Base-by-base conservation (phyloP, 2,888 invertebrate genomes). In the Dryococelus australis region DNA sequence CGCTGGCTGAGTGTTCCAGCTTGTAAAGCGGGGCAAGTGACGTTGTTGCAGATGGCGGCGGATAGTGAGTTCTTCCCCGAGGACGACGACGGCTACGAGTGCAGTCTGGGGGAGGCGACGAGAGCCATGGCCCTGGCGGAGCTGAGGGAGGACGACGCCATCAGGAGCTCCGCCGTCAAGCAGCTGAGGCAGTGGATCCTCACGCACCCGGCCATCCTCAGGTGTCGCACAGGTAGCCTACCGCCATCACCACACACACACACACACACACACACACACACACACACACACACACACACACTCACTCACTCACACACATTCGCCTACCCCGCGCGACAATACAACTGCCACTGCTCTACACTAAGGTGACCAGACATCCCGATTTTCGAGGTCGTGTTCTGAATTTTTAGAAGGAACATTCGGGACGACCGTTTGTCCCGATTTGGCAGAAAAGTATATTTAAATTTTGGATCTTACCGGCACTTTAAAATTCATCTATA, bases 111-210 rank as follows among this genome's bases (percentile, higher is more conserved):
- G 24, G 84, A 87, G 0, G 93, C 93, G 16, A 93, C 95, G 88
- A 93, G 94, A 89, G 94, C 94, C 89, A 92, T 94, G 83, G 97
- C 97, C 80, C 93, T 95, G 89, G 93, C 95, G 80, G 97, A 98
- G 91, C 93, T 98, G 28, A 94, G 97, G 84, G 98, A 98, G 92
- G 97, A 97, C 90, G 96, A 97, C 28, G 94, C 94, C 20, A 94
- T 95, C 10, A 93, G 97, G 84, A 95, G 95, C 8, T 96, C 97
- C 90, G 95, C 97, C 0, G 91, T 98, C 90, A 93, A 94, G 20
- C 97, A 97, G 91, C 95, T 98, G 93, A 94, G 97, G 86, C 96
- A 97, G 90, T 98, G 97, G 95, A 96, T 97, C 89, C 93, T 94
- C 85, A 97, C 97, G 92, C 97, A 97, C 93, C 96, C 97, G 0